Evolutionary conservation across 2,888 invertebrate genomes (phyloP).

Genomic region (Caenorhabditis japonica): DNA sequence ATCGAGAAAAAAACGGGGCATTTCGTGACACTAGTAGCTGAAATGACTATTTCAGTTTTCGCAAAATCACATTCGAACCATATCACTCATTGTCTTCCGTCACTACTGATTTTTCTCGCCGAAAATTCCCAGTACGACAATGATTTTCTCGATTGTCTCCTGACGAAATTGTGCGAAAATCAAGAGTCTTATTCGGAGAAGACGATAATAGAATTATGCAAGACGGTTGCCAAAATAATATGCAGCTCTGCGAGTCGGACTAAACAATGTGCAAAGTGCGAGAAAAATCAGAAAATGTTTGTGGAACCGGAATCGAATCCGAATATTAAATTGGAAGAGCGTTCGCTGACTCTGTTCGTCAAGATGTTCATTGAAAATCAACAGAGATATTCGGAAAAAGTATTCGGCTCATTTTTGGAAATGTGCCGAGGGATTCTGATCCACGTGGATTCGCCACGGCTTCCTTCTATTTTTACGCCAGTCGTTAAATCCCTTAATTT

Average conservation of each 20-base stretch:
- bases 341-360: neutral
- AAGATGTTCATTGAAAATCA: conserved; percentile 1
- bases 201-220: conserved; percentile 3
- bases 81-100: conserved; percentile 20
- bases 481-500: conserved; percentile 12
- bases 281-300: neutral
- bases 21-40: conserved; percentile 9
- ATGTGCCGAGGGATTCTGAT: conserved; percentile 9
- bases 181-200: neutral
- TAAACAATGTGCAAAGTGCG: conserved; percentile 8
- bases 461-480: conserved; percentile 6
- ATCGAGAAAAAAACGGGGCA: conserved; percentile 28
- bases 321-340: conserved; percentile 9
- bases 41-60: conserved; percentile 27
- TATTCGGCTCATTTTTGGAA: conserved; percentile 9
- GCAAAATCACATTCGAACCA: neutral
- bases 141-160: conserved; percentile 11
- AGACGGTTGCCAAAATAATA: neutral
- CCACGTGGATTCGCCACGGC: conserved; percentile 10
- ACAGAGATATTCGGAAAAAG: neutral
- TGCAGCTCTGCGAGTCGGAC: conserved; percentile 20
- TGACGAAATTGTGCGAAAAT: conserved; percentile 5
- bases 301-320: conserved; percentile 8
- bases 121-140: conserved; percentile 7
- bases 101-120: conserved; percentile 3